Base-by-base conservation (phyloP, 2,888 invertebrate genomes). In the Troides helena region DNA sequence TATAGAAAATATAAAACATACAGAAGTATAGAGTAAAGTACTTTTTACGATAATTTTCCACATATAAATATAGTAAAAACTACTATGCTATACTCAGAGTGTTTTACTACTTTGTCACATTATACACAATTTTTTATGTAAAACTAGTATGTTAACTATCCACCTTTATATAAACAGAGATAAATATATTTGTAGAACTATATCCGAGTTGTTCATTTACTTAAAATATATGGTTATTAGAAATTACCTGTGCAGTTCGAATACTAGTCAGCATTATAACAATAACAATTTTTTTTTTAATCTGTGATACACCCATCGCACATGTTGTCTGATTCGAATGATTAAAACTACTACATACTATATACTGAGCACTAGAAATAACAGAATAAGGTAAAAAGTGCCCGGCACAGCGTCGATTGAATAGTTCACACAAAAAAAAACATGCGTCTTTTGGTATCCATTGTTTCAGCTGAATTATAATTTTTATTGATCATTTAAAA, bases 281-380 rank as follows among this genome's bases (percentile, higher is more conserved):
- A n/a, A 65, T 50, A 5, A 65, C n/a, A 46, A 65, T 18, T 46
- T 59, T 65, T 50, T 46, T 62, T 62, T 56, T 62, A 56, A 67
- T 56, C 18, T 57, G 56, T 18, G 23, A 56, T 62, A 25, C 46
- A 18, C 58, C 58, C 59, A 65, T 62, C 12, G 56, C 61, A 43
- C 56, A 62, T 57, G 57, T 56, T 18, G 62, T 25, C 8, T 62
- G 25, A 67, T 21, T 61, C 50, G 23, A 62, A 62, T n/a, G 36
- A 62, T 61, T 23, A 67, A 43, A 62, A 25, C 43, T 21, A 21
- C 21, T 21, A 21, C 21, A 21, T 21, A 21, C 21, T 21, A 21
- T 21, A 62, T 62, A 53, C 43, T n/a, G 43, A 57, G 25, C 1
- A 23, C 14, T 14, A 30, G 23, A 6, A 50, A 43, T 39, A 8